Conservation (phyloP, 2,797 vertebrate species). For the Platyrinchus mystaceus region DNA sequence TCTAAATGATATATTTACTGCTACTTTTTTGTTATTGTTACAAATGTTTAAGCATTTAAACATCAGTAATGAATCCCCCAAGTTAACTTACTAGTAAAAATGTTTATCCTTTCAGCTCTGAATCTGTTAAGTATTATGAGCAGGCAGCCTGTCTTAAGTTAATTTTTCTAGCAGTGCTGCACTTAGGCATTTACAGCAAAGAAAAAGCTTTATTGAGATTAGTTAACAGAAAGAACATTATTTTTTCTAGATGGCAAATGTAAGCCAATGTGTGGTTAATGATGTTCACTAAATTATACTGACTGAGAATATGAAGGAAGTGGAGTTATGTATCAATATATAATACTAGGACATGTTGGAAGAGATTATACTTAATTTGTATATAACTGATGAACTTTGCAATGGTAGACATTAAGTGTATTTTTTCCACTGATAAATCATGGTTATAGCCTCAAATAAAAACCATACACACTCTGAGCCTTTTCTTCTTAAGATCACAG, state of each 20-base stretch:
- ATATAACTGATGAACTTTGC: slow-evolving; percentile 12
- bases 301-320: not conserved
- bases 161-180: not conserved
- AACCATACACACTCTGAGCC: not conserved
- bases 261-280: not conserved
- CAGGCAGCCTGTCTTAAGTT: not conserved
- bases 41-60: not conserved
- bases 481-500: not conserved
- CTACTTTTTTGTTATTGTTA: not conserved
- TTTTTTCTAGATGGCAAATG: not conserved
- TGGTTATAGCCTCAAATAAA: not conserved
- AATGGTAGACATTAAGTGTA: not conserved
- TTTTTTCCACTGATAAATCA: not conserved
- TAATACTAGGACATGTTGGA: not conserved
- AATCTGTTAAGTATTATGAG: not conserved
- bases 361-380: slow-evolving; percentile 2
- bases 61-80: not conserved
- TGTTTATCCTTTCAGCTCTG: not conserved
- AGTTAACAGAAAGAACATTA: not conserved
- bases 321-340: not conserved
- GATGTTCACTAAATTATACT: not conserved
- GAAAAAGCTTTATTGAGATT: not conserved
- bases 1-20: not conserved
- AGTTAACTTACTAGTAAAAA: not conserved
- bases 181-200: not conserved